These are phyloP conservation scores for Aplodontia rufa DNA, from an alignment of 2,113 vertebrate genomes.

Conservation along the genomic window DNA sequence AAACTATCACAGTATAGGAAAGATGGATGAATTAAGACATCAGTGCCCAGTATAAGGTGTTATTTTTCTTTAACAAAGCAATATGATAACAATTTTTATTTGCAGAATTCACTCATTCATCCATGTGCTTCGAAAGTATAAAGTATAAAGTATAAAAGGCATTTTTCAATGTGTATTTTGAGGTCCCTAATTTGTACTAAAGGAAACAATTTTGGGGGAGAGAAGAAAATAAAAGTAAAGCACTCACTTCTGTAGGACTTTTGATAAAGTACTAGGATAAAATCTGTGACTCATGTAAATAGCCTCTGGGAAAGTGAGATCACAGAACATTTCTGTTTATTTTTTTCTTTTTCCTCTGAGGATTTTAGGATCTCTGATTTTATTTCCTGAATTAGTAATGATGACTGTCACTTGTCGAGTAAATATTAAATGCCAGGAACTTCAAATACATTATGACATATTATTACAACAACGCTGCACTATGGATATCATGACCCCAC, in stretches of 20 bases:
- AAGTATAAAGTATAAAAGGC: slow-evolving; percentile 34
- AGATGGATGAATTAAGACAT: background rate
- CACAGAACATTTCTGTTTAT: slow-evolving; percentile 14
- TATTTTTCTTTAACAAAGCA: slow-evolving; percentile 4
- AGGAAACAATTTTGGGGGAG: background rate
- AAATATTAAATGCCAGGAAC: background rate
- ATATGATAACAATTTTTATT: slow-evolving; percentile 41
- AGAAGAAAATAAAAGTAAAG: slow-evolving; percentile 6
- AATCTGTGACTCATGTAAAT: slow-evolving; percentile 14
- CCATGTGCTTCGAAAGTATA: background rate
- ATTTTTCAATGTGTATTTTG: slow-evolving; percentile 55
- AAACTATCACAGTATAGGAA: slow-evolving; percentile 17
- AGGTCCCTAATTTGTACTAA: slow-evolving; percentile 33
- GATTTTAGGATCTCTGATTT: background rate
- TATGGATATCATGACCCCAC: background rate
- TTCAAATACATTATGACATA: background rate
- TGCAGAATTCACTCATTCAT: slow-evolving; percentile 42
- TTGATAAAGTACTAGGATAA: slow-evolving; percentile 20
- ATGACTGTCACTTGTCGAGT: background rate
- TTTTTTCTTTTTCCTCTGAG: background rate
- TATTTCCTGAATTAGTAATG: slow-evolving; percentile 17
- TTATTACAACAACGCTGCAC: background rate
- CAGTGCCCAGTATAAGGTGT: background rate
- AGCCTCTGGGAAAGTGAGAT: background rate
- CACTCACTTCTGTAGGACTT: background rate